Evolutionary conservation across 2,888 invertebrate genomes (phyloP).

Genomic region (Halictus ligatus): DNA sequence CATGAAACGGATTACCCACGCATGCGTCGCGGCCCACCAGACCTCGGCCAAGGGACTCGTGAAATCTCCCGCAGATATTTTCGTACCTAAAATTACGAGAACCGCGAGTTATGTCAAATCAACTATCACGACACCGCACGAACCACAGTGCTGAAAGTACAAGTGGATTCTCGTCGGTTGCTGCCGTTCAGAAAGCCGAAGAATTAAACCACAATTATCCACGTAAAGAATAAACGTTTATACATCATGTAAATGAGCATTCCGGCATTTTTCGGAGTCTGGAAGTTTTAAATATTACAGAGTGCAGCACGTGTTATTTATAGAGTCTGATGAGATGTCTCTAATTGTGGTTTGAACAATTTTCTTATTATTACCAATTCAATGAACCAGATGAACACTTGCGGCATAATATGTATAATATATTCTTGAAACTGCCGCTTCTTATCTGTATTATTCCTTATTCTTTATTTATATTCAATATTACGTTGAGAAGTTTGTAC

Average conservation of each 20-base stretch:
- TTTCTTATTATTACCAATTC: neutral
- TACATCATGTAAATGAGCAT: neutral
- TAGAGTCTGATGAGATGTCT: neutral
- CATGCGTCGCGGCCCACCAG: constrained; percentile 34
- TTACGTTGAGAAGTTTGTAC: neutral
- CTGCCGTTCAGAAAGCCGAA: neutral
- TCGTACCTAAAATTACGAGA: constrained; percentile 9
- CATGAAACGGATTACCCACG: constrained; percentile 46
- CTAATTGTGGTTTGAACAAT: neutral
- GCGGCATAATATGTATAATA: neutral
- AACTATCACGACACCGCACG: neutral
- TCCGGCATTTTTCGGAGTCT: neutral
- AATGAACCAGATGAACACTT: neutral
- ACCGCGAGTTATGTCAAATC: neutral
- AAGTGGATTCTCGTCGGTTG: neutral
- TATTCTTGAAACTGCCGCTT: neutral
- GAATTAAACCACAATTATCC: neutral
- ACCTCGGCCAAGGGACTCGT: neutral
- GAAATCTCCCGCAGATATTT: constrained; percentile 17
- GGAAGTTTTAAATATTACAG: neutral
- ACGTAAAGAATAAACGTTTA: neutral
- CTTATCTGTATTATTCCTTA: neutral
- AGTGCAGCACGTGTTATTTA: neutral
- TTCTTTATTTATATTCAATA: neutral
- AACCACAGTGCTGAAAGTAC: neutral